phyloP scores from a whole-genome alignment of 23 tunicate genomes.

The Styela plicata region DNA sequence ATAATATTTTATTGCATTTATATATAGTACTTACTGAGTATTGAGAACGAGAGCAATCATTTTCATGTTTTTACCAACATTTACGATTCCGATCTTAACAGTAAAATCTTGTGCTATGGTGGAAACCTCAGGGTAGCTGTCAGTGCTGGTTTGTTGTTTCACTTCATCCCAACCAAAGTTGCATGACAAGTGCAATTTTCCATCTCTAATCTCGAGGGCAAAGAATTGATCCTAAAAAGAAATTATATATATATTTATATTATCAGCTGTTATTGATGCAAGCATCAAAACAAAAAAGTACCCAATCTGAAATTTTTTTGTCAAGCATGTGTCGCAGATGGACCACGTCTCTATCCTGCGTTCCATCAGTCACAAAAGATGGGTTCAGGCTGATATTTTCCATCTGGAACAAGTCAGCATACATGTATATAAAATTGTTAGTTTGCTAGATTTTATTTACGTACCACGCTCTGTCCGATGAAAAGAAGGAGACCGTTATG shows the following conservation, averaged over 20 bases:
- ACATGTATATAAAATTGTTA: too few species aligned
- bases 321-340: too few species aligned
- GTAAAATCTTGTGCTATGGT: not conserved
- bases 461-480: constrained; percentile 53
- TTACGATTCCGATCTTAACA: constrained; percentile 10
- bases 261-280: not conserved
- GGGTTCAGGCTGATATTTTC: too few species aligned
- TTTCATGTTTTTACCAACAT: not conserved
- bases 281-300: too few species aligned
- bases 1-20: not conserved
- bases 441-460: too few species aligned
- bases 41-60: constrained; percentile 10
- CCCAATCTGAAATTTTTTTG: too few species aligned
- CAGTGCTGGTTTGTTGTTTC: not conserved
- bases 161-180: constrained; percentile 83
- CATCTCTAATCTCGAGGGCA: constrained; percentile 77
- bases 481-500: constrained; percentile 52
- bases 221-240: constrained; percentile 65
- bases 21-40: not conserved
- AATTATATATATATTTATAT: too few species aligned
- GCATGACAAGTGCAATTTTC: constrained; percentile 52
- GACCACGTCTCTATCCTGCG: too few species aligned
- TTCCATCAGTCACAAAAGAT: too few species aligned
- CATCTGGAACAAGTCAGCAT: too few species aligned
- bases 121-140: constrained; percentile 3